phyloP scores from a whole-genome alignment of 2,113 vertebrate species.

The Hyaena hyaena region DNA sequence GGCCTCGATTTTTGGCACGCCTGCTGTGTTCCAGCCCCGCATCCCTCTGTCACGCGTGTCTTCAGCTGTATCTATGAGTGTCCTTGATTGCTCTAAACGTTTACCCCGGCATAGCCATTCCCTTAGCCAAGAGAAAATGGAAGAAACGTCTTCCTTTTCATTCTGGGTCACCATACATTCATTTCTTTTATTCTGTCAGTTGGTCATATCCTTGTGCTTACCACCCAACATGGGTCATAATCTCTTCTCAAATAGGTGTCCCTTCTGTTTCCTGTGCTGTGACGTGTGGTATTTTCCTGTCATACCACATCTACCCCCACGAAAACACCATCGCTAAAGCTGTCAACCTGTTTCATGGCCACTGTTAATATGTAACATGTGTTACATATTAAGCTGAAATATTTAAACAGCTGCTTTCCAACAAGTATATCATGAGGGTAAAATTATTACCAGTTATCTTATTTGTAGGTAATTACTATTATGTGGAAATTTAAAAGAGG shows the following conservation, averaged over 20 bases:
- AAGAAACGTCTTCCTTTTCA: background rate
- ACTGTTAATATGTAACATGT: background rate
- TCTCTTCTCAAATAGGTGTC: background rate
- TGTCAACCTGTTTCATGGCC: background rate
- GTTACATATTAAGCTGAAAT: background rate
- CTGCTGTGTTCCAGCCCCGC: accelerated
- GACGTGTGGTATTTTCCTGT: background rate
- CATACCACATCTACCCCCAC: background rate
- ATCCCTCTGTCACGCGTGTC: background rate
- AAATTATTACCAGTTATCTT: background rate
- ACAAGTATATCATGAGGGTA: background rate
- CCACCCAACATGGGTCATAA: background rate
- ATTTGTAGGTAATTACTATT: slow-evolving; percentile 73
- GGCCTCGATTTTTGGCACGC: too few species aligned
- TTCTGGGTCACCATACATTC: background rate
- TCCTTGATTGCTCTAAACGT: background rate
- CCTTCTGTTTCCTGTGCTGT: background rate
- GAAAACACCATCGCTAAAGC: background rate
- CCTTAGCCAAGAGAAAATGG: background rate
- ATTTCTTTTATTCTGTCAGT: background rate
- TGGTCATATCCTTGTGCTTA: background rate
- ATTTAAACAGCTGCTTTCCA: background rate
- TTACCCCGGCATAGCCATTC: background rate
- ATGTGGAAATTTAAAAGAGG: slow-evolving; percentile 42
- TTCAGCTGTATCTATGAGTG: background rate